phyloP scores from a whole-genome alignment of 2,113 vertebrate species.

The Gymnarchus niloticus region DNA sequence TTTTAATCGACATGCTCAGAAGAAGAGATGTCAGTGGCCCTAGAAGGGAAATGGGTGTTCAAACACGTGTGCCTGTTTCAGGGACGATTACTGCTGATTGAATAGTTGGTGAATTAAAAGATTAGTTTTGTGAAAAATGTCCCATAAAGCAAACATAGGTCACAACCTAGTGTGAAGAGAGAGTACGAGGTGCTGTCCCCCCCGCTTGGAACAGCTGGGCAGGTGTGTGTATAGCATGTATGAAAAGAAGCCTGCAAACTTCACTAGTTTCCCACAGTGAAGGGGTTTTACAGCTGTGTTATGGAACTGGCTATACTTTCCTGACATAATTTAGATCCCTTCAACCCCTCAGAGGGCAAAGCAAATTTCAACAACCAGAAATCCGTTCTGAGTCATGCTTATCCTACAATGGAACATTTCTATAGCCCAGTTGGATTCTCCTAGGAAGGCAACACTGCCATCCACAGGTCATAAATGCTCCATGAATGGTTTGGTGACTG shows the following conservation, averaged over 20 bases:
- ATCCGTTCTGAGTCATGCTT: background rate
- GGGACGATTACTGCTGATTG: background rate
- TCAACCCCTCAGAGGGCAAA: background rate
- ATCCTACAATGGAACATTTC: background rate
- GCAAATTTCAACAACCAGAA: background rate
- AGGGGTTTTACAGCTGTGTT: background rate
- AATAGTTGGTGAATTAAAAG: background rate
- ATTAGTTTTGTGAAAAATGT: background rate
- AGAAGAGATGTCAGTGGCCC: background rate
- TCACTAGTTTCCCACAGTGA: background rate
- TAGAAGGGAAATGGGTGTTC: background rate
- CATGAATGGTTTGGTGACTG: background rate
- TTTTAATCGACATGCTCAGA: background rate
- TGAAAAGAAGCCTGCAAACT: background rate
- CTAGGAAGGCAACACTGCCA: background rate
- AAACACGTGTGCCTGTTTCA: background rate
- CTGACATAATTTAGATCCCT: background rate
- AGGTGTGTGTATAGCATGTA: background rate
- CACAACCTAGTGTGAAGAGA: background rate
- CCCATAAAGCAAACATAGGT: background rate
- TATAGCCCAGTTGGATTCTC: background rate
- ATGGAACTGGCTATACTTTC: background rate
- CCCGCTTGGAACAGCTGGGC: background rate
- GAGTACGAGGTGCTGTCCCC: background rate
- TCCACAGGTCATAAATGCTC: background rate